Base-by-base conservation (phyloP, 2,797 vertebrate species). In the Rhinella marina region DNA sequence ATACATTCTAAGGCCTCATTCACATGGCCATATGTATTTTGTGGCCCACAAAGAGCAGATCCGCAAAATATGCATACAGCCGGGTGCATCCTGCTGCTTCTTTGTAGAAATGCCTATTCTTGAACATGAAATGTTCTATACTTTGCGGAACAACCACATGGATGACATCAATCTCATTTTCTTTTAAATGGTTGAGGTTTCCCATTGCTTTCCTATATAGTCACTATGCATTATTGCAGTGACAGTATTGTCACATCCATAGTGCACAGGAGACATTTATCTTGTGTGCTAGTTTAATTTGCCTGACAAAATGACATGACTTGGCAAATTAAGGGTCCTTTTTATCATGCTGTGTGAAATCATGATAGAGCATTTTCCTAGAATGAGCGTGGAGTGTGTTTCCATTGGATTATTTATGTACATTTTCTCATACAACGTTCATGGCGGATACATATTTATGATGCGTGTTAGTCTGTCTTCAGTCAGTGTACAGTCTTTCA, bases 271-370 rank as follows among this genome's bases (percentile, higher is more conserved):
- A 75, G 19, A 75, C 72, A 75, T 75, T 75, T 23, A 50, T 75
- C 72, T 48, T 73, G 72, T 73, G 72, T 48, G 32, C 17, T 41
- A 32, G 82, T 59, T 73, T 19, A 84, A 84, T 72, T 50, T 75
- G 10, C 72, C n/a, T 75, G 72, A 75, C 72, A 75, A 75, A 57
- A 79, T 27, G 7, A 57, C 57, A 79, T 79, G 77, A 79, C 77
- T 79, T 79, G n/a, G 77, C 52, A 29, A 32, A 59, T 79, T 57
- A 79, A 29, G 77, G 52, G 13, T 56, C n/a, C 21, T 75, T 75
- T 75, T 50, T 48, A 75, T 75, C 48, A 75, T 12, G 12, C 12
- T 23, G 17, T 50, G 41, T 50, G 48, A n/a, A 50, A 50, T n/a
- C 48, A 14, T 52, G 72, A 75, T 11, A 12, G 41, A 75, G 41